These are phyloP conservation scores for Ianthella basta DNA, from an alignment of 37 sponge, comb jelly and placozoan genomes.

Conservation along the genomic window DNA sequence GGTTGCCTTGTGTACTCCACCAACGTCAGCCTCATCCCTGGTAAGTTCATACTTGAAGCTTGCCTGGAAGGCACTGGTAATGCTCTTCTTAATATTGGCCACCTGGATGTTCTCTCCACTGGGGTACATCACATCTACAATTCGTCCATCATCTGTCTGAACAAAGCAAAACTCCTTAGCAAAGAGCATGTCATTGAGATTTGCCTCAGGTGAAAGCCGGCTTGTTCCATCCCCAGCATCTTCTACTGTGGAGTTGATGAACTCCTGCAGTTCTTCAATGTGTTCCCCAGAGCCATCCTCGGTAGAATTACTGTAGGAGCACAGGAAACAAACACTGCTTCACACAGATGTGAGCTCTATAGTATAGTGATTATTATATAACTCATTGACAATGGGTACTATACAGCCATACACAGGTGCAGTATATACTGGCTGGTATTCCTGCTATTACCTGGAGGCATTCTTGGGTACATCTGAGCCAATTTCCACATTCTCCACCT, in stretches of 20 bases:
- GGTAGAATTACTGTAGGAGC: too few relatives aligned
- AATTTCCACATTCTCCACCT: constrained; percentile 10
- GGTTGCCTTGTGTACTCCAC: background rate
- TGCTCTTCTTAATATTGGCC: constrained; percentile 55
- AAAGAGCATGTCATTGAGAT: background rate
- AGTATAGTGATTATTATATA: too few relatives aligned
- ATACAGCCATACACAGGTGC: too few relatives aligned
- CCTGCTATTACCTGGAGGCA: too few relatives aligned
- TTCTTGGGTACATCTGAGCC: background rate
- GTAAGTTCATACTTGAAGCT: constrained; percentile 23
- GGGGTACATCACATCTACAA: constrained; percentile 29
- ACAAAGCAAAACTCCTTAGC: constrained; percentile 30
- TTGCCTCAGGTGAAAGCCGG: background rate
- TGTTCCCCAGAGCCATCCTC: background rate
- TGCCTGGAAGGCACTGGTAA: constrained; percentile 56
- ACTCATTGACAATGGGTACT: too few relatives aligned
- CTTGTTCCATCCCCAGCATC: constrained; percentile 8
- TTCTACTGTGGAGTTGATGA: constrained; percentile 4
- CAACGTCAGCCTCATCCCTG: background rate
- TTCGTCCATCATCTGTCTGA: constrained; percentile 43
- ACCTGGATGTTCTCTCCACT: constrained; percentile 22
- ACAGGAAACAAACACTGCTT: too few relatives aligned
- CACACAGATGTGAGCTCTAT: too few relatives aligned
- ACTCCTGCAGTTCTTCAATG: constrained; percentile 3
- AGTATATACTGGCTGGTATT: too few relatives aligned